phyloP scores from a whole-genome alignment of 53 echinoderm and acorn worm genomes.

The Echinometra lucunter region DNA sequence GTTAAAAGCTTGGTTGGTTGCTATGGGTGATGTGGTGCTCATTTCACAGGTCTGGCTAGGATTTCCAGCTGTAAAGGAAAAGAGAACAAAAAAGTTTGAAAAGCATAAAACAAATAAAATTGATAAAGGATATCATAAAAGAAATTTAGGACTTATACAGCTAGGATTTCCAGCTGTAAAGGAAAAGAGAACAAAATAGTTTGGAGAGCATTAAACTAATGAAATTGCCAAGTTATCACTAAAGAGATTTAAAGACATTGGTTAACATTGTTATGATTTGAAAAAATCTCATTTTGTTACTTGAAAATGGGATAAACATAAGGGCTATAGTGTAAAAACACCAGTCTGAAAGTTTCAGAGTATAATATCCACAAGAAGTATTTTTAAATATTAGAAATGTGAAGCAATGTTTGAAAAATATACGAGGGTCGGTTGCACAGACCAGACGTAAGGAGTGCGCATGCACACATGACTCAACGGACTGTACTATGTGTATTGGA shows the following conservation, averaged over 20 bases:
- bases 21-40: conserved; percentile 54
- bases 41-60: conserved; percentile 36
- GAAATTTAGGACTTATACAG: neutral
- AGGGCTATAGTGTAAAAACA: too few species aligned
- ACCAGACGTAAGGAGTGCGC: too few species aligned
- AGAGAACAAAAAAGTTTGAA: conserved; percentile 57
- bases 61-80: conserved; percentile 68
- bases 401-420: too few species aligned
- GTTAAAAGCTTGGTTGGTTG: conserved; percentile 58
- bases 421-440: too few species aligned
- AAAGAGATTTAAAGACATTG: neutral
- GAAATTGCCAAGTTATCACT: conserved; percentile 19
- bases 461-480: too few species aligned
- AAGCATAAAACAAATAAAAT: conserved; percentile 53
- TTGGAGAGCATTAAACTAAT: conserved; percentile 52
- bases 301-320: too few species aligned
- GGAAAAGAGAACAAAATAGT: conserved; percentile 9
- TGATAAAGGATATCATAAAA: conserved; percentile 31
- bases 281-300: too few species aligned
- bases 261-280: too few species aligned
- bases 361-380: too few species aligned
- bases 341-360: too few species aligned
- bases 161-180: neutral
- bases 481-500: too few species aligned
- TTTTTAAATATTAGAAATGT: too few species aligned